Evolutionary conservation across 2,113 vertebrate genomes (phyloP).

Genomic region (Chaetodon trifascialis): DNA sequence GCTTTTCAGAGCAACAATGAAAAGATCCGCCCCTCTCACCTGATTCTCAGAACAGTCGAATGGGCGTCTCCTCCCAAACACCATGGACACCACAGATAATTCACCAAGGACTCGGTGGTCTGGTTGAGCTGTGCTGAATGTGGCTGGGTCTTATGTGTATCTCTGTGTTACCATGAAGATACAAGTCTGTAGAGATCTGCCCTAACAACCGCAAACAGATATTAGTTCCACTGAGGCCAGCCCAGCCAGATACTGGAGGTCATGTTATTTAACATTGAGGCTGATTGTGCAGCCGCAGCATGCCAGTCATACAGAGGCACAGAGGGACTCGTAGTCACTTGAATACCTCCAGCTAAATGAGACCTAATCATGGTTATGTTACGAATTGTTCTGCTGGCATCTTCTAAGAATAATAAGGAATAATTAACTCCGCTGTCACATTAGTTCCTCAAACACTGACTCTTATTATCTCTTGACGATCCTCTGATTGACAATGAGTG

Average conservation of each 20-base stretch:
- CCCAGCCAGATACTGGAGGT: not conserved
- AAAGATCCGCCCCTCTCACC: slow-evolving; percentile 23
- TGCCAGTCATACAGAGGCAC: slow-evolving; percentile 41
- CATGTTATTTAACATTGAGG: slow-evolving; percentile 21
- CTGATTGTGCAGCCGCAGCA: slow-evolving; percentile 19
- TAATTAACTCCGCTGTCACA: slow-evolving; percentile 15
- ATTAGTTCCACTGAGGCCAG: slow-evolving; percentile 25
- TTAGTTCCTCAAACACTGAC: slow-evolving; percentile 11
- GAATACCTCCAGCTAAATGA: slow-evolving; percentile 37
- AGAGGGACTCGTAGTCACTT: slow-evolving; percentile 39
- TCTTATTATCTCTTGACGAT: not conserved
- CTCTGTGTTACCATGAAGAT: slow-evolving; percentile 48
- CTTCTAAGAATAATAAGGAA: slow-evolving; percentile 1
- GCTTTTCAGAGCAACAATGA: not conserved
- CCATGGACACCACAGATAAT: slow-evolving; percentile 41
- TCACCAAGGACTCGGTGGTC: slow-evolving; percentile 16
- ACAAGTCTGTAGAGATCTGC: slow-evolving; percentile 56
- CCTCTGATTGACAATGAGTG: not conserved
- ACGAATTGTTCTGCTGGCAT: slow-evolving; percentile 9
- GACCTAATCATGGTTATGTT: not conserved
- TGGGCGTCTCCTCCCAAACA: slow-evolving; percentile 27
- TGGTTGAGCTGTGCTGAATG: slow-evolving; percentile 9
- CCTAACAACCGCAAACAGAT: slow-evolving; percentile 50
- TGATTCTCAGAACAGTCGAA: slow-evolving; percentile 15
- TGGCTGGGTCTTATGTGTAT: slow-evolving; percentile 21